Percentiles rank a stretch among this genome's conserved stretches.
Evolutionary conservation across 1,140 invertebrate genomes (phyloP).

Genomic region (Akabosia matsudoensis): DNA sequence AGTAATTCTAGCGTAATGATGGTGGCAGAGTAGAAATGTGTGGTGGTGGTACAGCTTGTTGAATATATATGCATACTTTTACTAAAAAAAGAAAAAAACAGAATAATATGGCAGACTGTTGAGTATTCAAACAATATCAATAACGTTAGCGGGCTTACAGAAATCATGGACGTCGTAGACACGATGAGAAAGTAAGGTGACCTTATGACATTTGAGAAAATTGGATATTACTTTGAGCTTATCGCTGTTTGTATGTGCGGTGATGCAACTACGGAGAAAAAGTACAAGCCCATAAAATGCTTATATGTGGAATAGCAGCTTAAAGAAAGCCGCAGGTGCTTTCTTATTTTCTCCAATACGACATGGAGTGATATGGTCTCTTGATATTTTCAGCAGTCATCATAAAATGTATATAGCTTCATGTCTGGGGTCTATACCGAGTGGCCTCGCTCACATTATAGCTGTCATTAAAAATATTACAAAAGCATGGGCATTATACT

Average conservation of each 20-base stretch:
- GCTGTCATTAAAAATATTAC: not conserved
- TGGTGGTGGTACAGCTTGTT: conserved; percentile 12
- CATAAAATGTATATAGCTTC: too few relatives aligned
- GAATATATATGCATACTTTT: conserved; percentile 1
- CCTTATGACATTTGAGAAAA: conserved; percentile 22
- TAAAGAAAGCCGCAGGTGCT: conserved; percentile 17
- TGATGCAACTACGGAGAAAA: not conserved
- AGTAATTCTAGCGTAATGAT: not conserved
- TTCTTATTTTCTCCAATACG: conserved; percentile 9
- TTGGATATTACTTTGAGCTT: conserved; percentile 18
- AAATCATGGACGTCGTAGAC: not conserved
- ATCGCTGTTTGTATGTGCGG: not conserved
- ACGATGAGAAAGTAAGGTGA: not conserved
- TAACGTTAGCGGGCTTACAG: not conserved
- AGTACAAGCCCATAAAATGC: not conserved
- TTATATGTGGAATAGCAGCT: not conserved
- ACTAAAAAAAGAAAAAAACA: not conserved
- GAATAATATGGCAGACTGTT: not conserved
- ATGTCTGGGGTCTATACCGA: too few relatives aligned
- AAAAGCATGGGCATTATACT: too few relatives aligned
- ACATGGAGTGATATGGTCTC: not conserved
- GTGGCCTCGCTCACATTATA: not conserved
- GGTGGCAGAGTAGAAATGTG: not conserved
- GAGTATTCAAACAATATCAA: conserved; percentile 1
- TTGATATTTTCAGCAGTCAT: not conserved